Conservation (phyloP, 1,140 invertebrate genomes). For the Rhagoletis zephyria region DNA sequence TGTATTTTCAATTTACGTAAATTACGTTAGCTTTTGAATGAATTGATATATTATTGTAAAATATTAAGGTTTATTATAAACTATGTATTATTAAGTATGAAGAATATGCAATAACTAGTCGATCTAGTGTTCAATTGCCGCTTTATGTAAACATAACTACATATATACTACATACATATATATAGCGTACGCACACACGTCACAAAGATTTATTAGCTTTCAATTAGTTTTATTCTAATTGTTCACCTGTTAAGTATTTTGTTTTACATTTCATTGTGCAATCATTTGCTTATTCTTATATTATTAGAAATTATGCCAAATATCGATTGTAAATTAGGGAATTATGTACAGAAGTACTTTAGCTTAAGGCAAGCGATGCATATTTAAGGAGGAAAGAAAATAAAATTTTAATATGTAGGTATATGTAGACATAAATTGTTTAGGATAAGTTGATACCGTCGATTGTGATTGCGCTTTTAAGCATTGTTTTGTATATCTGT, state of each 20-base stretch:
- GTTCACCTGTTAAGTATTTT: slow-evolving; percentile 13
- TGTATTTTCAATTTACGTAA: not conserved
- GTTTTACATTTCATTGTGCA: not conserved
- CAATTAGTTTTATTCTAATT: not conserved
- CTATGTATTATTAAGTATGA: not conserved
- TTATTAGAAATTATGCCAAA: slow-evolving; percentile 25
- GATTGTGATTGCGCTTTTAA: slow-evolving; percentile 47
- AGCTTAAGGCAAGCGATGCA: not conserved
- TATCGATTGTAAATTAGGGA: slow-evolving; percentile 46
- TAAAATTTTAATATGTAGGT: not conserved
- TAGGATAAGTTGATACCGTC: not conserved
- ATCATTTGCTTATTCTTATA: not conserved
- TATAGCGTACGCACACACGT: not conserved
- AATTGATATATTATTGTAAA: not conserved
- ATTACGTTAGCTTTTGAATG: not conserved
- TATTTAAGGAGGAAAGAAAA: not conserved
- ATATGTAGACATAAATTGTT: not conserved
- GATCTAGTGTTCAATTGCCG: slow-evolving; percentile 23
- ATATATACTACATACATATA: not conserved
- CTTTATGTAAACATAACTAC: not conserved
- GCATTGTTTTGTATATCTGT: slow-evolving; percentile 8
- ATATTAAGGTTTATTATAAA: not conserved
- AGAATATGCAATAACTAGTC: slow-evolving; percentile 33
- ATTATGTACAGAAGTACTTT: not conserved
- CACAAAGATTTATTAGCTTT: slow-evolving; percentile 45